Percentiles rank a stretch among this genome's conserved stretches.
Evolutionary conservation across 2,888 invertebrate species (phyloP).

Genomic region (Drosophila pseudotalamancana): DNA sequence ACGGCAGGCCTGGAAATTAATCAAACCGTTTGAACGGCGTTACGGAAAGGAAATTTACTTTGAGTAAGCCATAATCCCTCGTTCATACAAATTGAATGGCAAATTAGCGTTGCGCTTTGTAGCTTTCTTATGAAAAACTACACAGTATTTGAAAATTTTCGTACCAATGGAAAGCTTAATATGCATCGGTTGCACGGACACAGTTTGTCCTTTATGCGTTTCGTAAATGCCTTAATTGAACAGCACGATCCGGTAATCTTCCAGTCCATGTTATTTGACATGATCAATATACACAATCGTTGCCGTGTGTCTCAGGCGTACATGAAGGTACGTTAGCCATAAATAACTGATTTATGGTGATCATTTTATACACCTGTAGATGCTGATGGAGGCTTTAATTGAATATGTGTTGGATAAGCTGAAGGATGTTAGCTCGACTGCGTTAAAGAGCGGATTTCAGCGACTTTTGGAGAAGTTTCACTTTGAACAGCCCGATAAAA

Average conservation of each 20-base stretch:
- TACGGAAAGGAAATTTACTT: conserved; percentile 51
- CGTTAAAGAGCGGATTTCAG: conserved; percentile 57
- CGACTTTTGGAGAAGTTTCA: conserved; percentile 49
- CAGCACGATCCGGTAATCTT: conserved; percentile 55
- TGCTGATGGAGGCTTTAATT: conserved; percentile 32
- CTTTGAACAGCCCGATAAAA: neutral
- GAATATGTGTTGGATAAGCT: conserved; percentile 47
- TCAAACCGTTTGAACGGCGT: conserved; percentile 50
- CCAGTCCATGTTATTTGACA: conserved; percentile 51
- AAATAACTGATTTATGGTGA: neutral
- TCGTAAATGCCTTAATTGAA: conserved; percentile 66
- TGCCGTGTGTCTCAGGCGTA: conserved; percentile 26
- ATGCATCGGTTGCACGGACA: conserved; percentile 62
- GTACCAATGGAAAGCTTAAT: conserved; percentile 45
- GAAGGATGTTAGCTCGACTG: conserved; percentile 42
- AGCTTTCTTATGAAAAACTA: conserved; percentile 69
- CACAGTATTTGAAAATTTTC: conserved; percentile 61
- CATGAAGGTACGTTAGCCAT: conserved; percentile 43
- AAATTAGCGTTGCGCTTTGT: neutral
- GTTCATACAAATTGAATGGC: neutral
- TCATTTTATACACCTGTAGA: conserved; percentile 8
- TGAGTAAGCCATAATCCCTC: conserved; percentile 24
- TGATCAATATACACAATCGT: conserved; percentile 30
- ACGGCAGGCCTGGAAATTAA: conserved; percentile 61
- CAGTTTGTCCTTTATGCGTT: conserved; percentile 49